These are phyloP conservation scores for Brachyrhaphis roseni DNA, from an alignment of 2,797 vertebrate species.

Conservation along the genomic window DNA sequence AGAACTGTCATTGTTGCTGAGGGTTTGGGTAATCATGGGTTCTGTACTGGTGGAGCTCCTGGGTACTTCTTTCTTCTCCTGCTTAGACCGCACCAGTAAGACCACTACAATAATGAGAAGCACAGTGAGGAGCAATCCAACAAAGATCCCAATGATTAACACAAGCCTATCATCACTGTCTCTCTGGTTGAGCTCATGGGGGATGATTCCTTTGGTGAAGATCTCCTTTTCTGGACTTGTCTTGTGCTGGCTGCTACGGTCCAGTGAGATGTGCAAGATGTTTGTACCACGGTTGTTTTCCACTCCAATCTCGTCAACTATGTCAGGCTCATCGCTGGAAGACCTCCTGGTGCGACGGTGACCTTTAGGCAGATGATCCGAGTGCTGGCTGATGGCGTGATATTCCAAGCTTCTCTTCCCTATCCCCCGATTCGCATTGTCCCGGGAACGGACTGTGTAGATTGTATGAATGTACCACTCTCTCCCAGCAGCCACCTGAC, in stretches of 20 bases:
- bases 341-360: constrained; percentile 46
- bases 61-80: constrained; percentile 73
- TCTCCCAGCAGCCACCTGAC: constrained; percentile 81
- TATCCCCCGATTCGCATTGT: constrained; percentile 80
- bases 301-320: constrained; percentile 68
- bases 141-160: constrained; percentile 77
- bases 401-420: constrained; percentile 85
- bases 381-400: constrained; percentile 46
- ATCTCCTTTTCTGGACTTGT: constrained; percentile 66
- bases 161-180: constrained; percentile 71
- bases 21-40: constrained; percentile 82
- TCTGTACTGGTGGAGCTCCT: constrained; percentile 79
- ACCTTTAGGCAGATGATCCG: constrained; percentile 31
- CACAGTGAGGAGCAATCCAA: constrained; percentile 80
- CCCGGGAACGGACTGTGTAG: constrained; percentile 79
- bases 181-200: constrained; percentile 76
- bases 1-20: constrained; percentile 83
- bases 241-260: constrained; percentile 64
- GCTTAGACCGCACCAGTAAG: constrained; percentile 77
- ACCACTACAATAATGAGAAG: constrained; percentile 75
- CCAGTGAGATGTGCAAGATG: constrained; percentile 80
- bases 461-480: constrained; percentile 86
- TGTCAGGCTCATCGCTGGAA: constrained; percentile 40
- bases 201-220: constrained; percentile 71
- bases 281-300: constrained; percentile 83